Evolutionary conservation across 2,888 invertebrate species (phyloP).

Genomic region (Blera fallax): DNA sequence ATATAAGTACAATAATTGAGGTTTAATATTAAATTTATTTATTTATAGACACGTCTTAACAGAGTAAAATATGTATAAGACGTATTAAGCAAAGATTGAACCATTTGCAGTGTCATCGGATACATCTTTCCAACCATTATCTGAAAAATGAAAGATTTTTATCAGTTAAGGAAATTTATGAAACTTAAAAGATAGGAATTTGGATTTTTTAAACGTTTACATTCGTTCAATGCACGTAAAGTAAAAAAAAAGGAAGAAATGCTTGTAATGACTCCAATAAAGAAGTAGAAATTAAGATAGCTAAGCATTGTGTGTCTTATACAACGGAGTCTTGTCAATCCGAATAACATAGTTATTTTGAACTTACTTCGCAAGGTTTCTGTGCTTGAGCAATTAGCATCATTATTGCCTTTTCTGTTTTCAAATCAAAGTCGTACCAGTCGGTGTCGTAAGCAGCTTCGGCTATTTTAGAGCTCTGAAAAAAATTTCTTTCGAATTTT

Average conservation of each 20-base stretch:
- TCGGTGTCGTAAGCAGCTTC: slow-evolving; percentile 78
- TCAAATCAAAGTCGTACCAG: slow-evolving; percentile 76
- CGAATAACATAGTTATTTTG: neutral
- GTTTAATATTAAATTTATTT: too few species aligned
- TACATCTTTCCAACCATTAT: slow-evolving; percentile 77
- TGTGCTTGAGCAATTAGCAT: slow-evolving; percentile 78
- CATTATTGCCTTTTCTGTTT: slow-evolving; percentile 75
- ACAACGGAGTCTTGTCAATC: too few species aligned
- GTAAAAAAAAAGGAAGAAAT: too few species aligned
- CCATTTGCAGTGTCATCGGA: slow-evolving; percentile 78
- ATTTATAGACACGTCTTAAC: slow-evolving; percentile 74
- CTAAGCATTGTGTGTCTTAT: too few species aligned
- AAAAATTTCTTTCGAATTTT: neutral
- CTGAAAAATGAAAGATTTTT: slow-evolving; percentile 71
- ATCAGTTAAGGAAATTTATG: too few species aligned
- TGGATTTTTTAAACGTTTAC: too few species aligned
- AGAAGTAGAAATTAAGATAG: too few species aligned
- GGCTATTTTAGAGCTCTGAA: slow-evolving; percentile 77
- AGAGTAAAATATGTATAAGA: slow-evolving; percentile 79
- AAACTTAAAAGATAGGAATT: too few species aligned
- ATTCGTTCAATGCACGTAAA: too few species aligned
- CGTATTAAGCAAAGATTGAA: slow-evolving; percentile 78
- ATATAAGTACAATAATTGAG: too few species aligned
- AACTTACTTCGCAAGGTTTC: slow-evolving; percentile 72
- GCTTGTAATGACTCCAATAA: too few species aligned